Percentiles rank a stretch among this genome's conserved stretches.
phyloP scores from a whole-genome alignment of 2,113 vertebrate species.

The Centropristis striata region DNA sequence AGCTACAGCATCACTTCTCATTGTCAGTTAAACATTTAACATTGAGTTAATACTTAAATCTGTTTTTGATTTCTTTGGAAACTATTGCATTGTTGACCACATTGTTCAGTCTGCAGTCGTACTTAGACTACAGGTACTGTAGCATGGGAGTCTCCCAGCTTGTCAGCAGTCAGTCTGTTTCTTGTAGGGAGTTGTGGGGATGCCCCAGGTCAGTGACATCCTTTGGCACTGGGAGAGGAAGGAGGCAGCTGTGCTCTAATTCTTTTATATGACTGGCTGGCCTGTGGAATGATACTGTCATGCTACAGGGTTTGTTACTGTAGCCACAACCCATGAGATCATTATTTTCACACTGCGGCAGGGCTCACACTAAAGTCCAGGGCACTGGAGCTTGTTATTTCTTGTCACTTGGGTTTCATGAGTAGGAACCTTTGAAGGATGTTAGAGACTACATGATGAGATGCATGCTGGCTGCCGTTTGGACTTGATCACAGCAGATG shows the following conservation, averaged over 20 bases:
- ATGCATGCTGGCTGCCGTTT: constrained; percentile 39
- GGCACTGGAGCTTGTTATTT: constrained; percentile 72
- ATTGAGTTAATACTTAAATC: background rate
- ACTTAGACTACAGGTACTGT: background rate
- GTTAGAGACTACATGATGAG: constrained; percentile 71
- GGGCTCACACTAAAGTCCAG: constrained; percentile 42
- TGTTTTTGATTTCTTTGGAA: background rate
- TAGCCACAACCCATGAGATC: constrained; percentile 60
- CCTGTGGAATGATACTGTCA: constrained; percentile 53
- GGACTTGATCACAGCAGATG: constrained; percentile 59
- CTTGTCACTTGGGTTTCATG: constrained; percentile 60
- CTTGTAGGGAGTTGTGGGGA: constrained; percentile 1
- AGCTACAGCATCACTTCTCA: background rate
- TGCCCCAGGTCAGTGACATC: constrained; percentile 20
- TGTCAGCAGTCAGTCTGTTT: background rate
- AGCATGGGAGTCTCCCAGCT: constrained; percentile 2
- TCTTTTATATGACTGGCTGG: constrained; percentile 38
- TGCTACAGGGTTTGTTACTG: constrained; percentile 58
- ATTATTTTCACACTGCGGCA: constrained; percentile 66
- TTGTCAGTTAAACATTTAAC: constrained; percentile 2
- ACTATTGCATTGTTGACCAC: background rate
- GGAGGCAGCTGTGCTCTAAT: constrained; percentile 33
- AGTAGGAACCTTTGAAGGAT: constrained; percentile 66
- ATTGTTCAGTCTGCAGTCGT: background rate
- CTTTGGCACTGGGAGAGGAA: constrained; percentile 23